These are phyloP conservation scores for Esox lucius DNA, from an alignment of 2,797 vertebrate genomes.

Conservation along the genomic window DNA sequence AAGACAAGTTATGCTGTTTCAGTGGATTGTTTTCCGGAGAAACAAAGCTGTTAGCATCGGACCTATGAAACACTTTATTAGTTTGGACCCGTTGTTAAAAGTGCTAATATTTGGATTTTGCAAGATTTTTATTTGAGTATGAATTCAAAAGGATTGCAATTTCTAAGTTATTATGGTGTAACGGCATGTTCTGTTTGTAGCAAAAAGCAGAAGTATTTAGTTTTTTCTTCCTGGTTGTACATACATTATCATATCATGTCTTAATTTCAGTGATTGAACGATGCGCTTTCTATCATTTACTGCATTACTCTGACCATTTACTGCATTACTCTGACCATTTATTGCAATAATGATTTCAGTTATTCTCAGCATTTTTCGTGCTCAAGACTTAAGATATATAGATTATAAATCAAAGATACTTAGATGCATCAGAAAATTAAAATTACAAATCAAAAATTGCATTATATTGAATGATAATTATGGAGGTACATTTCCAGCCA, in stretches of 20 bases:
- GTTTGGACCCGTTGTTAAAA: conserved; percentile 60
- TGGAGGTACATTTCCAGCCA: neutral
- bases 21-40: conserved; percentile 49
- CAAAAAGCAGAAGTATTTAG: conserved; percentile 55
- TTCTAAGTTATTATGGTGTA: conserved; percentile 61
- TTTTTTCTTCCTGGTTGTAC: conserved; percentile 60
- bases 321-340: conserved; percentile 62
- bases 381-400: neutral
- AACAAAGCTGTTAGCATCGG: conserved; percentile 58
- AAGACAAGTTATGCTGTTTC: conserved; percentile 54
- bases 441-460: neutral
- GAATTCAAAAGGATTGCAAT: conserved; percentile 54
- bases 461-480: neutral
- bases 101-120: conserved; percentile 66
- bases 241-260: conserved; percentile 47
- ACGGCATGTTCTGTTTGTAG: conserved; percentile 62
- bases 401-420: neutral
- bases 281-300: conserved; percentile 68
- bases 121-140: conserved; percentile 60
- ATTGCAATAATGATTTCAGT: conserved; percentile 77
- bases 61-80: conserved; percentile 55
- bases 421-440: neutral
- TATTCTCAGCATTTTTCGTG: conserved; percentile 61
- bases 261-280: conserved; percentile 55
- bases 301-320: conserved; percentile 38